Conservation (phyloP, 2,113 vertebrate species). For the Perccottus glenii region DNA sequence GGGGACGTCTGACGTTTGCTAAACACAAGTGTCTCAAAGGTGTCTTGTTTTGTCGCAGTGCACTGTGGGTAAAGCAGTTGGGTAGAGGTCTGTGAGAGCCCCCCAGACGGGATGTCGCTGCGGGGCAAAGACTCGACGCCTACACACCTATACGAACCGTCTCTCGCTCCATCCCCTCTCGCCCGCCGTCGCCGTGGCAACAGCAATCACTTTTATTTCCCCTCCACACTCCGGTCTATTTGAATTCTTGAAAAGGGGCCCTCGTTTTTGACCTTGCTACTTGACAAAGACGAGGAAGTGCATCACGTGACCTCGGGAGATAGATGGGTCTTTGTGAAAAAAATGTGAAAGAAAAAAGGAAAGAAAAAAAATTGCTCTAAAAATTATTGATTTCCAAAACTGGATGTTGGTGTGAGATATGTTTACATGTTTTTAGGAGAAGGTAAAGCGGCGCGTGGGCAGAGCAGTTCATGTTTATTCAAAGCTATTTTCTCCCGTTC, state of each 20-base stretch:
- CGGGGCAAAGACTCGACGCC: conserved; percentile 60
- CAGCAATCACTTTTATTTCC: conserved; percentile 64
- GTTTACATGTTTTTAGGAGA: conserved; percentile 31
- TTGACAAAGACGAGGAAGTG: conserved; percentile 21
- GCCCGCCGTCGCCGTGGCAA: conserved; percentile 70
- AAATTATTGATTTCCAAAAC: conserved; percentile 10
- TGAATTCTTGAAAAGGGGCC: conserved; percentile 42
- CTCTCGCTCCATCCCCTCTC: conserved; percentile 51
- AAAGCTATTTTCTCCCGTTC: conserved; percentile 45
- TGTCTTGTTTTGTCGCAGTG: neutral
- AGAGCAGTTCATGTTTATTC: conserved; percentile 70
- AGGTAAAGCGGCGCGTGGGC: conserved; percentile 59
- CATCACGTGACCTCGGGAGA: conserved; percentile 24
- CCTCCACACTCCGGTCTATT: conserved; percentile 27
- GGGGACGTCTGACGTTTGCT: no score
- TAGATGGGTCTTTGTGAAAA: conserved; percentile 20
- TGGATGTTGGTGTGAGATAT: neutral
- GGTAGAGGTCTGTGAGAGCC: conserved; percentile 71
- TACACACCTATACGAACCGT: conserved; percentile 18
- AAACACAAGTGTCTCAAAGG: no score
- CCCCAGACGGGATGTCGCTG: conserved; percentile 62
- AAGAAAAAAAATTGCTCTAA: neutral
- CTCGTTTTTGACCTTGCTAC: conserved; percentile 45
- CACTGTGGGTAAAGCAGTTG: conserved; percentile 13
- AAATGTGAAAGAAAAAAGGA: no score